Evolutionary conservation across 1,140 invertebrate species (phyloP).

Genomic region (Lamellibrachia luymesi): DNA sequence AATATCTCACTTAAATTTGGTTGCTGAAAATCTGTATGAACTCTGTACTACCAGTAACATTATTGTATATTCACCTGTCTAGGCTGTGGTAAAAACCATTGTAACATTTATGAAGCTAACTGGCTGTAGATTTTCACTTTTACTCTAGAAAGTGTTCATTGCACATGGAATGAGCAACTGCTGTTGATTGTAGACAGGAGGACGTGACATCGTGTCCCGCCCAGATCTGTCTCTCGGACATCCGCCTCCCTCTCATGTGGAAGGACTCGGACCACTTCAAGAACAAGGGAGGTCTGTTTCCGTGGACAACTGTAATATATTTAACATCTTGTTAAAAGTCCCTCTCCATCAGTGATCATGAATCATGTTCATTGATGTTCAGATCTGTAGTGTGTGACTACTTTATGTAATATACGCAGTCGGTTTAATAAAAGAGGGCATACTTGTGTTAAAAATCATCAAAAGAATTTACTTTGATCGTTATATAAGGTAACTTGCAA

Average conservation of each 20-base stretch:
- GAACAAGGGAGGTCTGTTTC: slow-evolving; percentile 63
- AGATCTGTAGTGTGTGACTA: neutral
- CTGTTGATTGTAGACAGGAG: neutral
- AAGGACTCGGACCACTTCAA: slow-evolving; percentile 73
- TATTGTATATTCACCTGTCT: too few relatives aligned
- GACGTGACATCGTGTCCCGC: neutral
- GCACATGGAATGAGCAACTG: neutral
- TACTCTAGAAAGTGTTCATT: neutral
- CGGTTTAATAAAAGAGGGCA: too few relatives aligned
- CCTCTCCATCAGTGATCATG: neutral
- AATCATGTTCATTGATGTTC: neutral
- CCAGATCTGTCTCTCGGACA: slow-evolving; percentile 55
- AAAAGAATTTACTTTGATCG: too few relatives aligned
- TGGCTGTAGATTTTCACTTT: too few relatives aligned
- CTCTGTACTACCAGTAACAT: too few relatives aligned
- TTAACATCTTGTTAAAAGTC: neutral
- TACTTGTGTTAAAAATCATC: too few relatives aligned
- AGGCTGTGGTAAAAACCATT: too few relatives aligned
- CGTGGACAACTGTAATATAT: neutral
- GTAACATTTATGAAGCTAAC: too few relatives aligned
- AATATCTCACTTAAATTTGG: too few relatives aligned
- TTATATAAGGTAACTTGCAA: too few relatives aligned
- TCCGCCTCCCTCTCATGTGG: slow-evolving; percentile 73
- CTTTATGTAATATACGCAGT: neutral
- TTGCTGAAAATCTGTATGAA: too few relatives aligned